Base-by-base conservation (phyloP, 2,888 invertebrate genomes). In the Metellina segmentata region DNA sequence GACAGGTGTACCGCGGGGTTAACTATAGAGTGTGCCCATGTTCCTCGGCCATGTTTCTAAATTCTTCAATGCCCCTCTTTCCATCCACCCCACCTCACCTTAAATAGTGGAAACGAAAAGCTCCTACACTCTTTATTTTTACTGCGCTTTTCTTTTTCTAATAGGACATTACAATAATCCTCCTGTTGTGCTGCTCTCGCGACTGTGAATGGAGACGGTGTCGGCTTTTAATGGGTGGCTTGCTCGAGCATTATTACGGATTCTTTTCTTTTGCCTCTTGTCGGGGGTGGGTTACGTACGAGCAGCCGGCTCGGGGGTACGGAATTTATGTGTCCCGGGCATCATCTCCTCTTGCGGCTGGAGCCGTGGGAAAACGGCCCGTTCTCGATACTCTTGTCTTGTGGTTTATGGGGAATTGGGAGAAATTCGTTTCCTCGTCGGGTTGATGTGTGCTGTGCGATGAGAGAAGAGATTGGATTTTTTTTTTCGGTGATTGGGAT, bases 1-100 rank as follows among this genome's bases (percentile, higher is more conserved):
- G 91, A 91, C 91, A 91, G 91, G 91, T 91, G 91, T 91, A 91
- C 87, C 87, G 72, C 91, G 87, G 83, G 91, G 91, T 91, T 91
- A 91, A 91, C 91, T 91, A 91, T 78, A 87, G 91, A 91, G 91
- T 91, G 91, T 78, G 91, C 78, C 90, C 90, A 86, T 91, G 90
- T 86, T 91, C 86, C 90, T 51, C 49, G 77, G 82, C 89, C 89
- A 85, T 90, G 89, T 90, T 90, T 90, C 89, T 78, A 91, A 91
- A 91, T 81, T 91, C 81, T 70, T 71, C 86, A 51, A 52, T 34
- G 16, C 81, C 69, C 49, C 70, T 81, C 9, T 7, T 82, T 34
- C 19, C n/a, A 34, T 71, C 52, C 90, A 19, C 51, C 61, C 85
- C 52, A 19, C 75, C 70, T 77, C 51, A 34, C 19, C 78, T 81